phyloP scores from a whole-genome alignment of 2,113 vertebrate species.

The Rousettus leschenaultii region DNA sequence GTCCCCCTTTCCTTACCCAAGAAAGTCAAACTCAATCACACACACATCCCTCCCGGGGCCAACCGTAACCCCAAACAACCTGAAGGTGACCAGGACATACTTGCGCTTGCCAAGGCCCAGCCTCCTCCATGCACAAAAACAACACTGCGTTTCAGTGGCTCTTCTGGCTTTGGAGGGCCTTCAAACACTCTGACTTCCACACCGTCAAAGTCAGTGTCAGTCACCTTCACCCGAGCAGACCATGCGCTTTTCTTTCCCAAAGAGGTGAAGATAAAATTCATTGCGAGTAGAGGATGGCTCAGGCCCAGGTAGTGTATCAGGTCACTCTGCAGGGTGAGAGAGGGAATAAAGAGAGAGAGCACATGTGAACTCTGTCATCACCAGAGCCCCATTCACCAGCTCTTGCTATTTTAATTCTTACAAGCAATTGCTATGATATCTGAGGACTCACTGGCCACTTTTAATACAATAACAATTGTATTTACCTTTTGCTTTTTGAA shows the following conservation, averaged over 20 bases:
- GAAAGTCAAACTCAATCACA: neutral
- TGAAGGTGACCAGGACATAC: conserved; percentile 82
- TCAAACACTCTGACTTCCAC: conserved; percentile 91
- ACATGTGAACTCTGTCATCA: rapidly evolving
- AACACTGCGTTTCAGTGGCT: conserved; percentile 85
- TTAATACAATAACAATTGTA: neutral
- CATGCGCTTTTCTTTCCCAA: conserved; percentile 85
- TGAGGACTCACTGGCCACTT: neutral
- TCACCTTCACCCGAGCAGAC: conserved; percentile 84
- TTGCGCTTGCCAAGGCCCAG: conserved; percentile 92
- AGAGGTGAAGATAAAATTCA: conserved; percentile 87
- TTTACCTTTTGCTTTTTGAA: neutral
- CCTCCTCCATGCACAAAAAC: conserved; percentile 96
- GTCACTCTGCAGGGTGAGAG: conserved; percentile 82
- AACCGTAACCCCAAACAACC: neutral
- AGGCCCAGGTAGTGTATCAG: conserved; percentile 88
- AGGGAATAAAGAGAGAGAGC: neutral
- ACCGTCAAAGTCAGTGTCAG: conserved; percentile 86
- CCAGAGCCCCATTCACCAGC: neutral
- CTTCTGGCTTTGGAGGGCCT: conserved; percentile 76
- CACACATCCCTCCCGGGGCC: neutral
- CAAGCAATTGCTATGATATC: neutral
- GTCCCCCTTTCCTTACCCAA: neutral
- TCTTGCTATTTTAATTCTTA: neutral
- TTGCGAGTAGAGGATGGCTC: conserved; percentile 85